These are phyloP conservation scores for Anastrepha obliqua DNA, from an alignment of 1,140 invertebrate genomes.

Conservation along the genomic window DNA sequence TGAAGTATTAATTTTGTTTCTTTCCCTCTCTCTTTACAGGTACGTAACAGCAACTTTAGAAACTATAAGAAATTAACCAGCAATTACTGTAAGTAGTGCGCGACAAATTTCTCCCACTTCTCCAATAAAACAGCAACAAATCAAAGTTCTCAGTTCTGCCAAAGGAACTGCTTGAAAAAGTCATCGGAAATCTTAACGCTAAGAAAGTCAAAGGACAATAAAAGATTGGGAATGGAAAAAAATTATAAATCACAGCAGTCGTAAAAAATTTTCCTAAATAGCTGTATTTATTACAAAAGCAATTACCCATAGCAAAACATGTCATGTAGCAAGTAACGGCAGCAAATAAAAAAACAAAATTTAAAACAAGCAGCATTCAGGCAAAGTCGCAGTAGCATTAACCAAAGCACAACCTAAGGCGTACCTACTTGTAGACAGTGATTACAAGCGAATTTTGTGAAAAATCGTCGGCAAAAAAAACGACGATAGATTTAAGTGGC, in stretches of 20 bases:
- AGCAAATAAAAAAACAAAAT: neutral
- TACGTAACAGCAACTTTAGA: neutral
- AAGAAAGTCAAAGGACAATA: neutral
- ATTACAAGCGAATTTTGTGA: constrained; percentile 48
- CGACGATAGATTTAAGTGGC: constrained; percentile 26
- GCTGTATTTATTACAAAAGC: constrained; percentile 46
- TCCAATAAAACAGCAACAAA: neutral
- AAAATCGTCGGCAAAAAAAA: neutral
- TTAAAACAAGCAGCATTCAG: too few relatives aligned
- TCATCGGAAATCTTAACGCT: neutral
- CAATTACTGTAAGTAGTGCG: constrained; percentile 47
- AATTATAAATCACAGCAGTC: neutral
- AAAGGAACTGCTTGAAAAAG: too few relatives aligned
- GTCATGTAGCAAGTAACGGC: constrained; percentile 7
- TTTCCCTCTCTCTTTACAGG: neutral
- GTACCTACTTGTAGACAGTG: constrained; percentile 36
- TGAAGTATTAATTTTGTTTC: neutral
- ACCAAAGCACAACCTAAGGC: constrained; percentile 1
- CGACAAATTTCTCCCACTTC: too few relatives aligned
- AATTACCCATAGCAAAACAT: constrained; percentile 41
- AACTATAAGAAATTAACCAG: neutral
- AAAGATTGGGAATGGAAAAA: neutral
- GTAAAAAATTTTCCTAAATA: constrained; percentile 9
- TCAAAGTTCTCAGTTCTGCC: neutral
- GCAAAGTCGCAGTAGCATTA: neutral